Evolutionary conservation across 2,113 vertebrate genomes (phyloP).

Genomic region (Clarias magur): DNA sequence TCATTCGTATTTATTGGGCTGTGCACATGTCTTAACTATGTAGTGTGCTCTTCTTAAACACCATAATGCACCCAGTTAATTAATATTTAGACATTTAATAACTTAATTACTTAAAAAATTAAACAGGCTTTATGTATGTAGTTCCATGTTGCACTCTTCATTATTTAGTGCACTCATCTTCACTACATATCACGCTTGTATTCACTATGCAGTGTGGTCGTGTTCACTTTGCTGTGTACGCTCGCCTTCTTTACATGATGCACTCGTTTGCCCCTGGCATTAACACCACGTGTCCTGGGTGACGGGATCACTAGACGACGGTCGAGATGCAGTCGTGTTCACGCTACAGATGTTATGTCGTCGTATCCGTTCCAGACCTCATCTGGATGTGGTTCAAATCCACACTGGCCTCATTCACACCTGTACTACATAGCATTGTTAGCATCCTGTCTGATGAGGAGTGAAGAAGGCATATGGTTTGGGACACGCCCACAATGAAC

Average conservation of each 20-base stretch:
- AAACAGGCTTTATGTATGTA: no score
- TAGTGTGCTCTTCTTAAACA: no score
- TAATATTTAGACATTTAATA: neutral
- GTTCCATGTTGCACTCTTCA: no score
- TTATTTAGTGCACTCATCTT: no score
- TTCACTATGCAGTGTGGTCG: no score
- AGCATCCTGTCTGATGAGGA: neutral
- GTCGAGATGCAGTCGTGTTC: neutral
- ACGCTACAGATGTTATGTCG: neutral
- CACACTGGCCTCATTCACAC: neutral
- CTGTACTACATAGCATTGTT: neutral
- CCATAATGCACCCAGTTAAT: neutral
- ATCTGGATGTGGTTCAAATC: neutral
- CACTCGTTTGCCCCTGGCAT: no score
- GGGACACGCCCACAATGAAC: neutral
- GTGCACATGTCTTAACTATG: no score
- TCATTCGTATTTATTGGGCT: no score
- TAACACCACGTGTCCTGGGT: neutral
- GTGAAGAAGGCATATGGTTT: neutral
- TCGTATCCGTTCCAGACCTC: neutral
- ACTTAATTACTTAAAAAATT: neutral
- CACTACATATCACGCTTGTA: no score
- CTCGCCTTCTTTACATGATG: no score
- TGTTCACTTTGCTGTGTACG: no score
- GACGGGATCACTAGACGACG: neutral